A percentile compares a stretch with the other conserved stretches of the same genome.
phyloP scores from a whole-genome alignment of 2,797 vertebrate genomes.

The Artibeus jamaicensis region DNA sequence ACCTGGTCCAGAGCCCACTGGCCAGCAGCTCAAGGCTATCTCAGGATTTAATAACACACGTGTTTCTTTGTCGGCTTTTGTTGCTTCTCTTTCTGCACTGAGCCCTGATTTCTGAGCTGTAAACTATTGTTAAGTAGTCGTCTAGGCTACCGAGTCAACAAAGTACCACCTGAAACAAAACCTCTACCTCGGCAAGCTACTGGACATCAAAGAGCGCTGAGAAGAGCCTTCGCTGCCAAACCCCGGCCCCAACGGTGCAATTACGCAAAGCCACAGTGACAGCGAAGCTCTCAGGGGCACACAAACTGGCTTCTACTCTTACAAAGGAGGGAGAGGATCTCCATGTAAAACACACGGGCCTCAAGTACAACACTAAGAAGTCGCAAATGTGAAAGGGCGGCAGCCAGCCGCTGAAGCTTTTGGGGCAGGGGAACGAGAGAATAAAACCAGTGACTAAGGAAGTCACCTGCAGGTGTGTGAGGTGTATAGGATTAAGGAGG shows the following conservation, averaged over 20 bases:
- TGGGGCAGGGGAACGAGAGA: background rate
- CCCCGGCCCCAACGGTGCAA: background rate
- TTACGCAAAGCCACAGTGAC: background rate
- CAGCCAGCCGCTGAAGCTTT: background rate
- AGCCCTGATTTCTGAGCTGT: background rate
- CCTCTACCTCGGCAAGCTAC: background rate
- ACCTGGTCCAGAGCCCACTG: background rate
- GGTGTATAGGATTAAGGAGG: background rate
- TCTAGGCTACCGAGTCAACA: background rate
- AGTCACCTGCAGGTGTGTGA: accelerated
- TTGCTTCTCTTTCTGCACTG: background rate
- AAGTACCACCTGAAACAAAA: background rate
- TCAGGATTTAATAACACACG: background rate
- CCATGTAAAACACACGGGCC: background rate
- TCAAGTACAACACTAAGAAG: background rate
- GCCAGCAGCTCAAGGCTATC: background rate
- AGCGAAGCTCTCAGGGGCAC: background rate
- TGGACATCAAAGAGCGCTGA: background rate
- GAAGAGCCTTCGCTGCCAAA: background rate
- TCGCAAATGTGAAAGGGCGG: background rate
- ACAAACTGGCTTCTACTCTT: background rate
- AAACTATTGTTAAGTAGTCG: background rate
- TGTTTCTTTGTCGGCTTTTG: background rate
- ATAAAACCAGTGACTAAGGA: background rate
- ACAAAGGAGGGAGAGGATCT: background rate